Conservation (phyloP, 2,113 vertebrate genomes). For the Chaetorhynchus papuensis region DNA sequence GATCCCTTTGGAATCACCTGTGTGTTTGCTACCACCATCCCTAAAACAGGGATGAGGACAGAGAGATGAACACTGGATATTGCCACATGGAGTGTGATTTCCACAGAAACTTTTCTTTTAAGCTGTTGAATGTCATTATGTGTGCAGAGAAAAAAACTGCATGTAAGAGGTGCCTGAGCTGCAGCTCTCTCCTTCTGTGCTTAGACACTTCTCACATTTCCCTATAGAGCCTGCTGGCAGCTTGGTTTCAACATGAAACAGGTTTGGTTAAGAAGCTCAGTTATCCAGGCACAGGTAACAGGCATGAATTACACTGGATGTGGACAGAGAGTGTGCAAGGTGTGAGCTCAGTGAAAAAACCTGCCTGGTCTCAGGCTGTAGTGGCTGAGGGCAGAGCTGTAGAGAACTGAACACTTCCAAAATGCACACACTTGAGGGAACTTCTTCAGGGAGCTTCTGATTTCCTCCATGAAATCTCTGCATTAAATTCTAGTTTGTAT, state of each 20-base stretch:
- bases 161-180: background rate
- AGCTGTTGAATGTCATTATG: background rate
- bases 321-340: background rate
- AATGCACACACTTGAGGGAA: background rate
- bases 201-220: background rate
- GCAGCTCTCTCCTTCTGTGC: background rate
- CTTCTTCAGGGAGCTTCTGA: background rate
- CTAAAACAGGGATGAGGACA: background rate
- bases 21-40: background rate
- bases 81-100: accelerated
- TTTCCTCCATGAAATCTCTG: background rate
- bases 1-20: background rate
- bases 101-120: background rate
- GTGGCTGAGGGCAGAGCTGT: background rate
- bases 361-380: background rate
- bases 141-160: background rate
- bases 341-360: background rate
- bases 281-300: background rate
- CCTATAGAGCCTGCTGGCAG: background rate
- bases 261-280: background rate
- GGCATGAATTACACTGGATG: background rate
- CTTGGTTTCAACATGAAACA: background rate
- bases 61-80: background rate
- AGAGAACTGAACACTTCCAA: background rate
- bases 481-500: background rate